Base-by-base conservation (phyloP, 2,797 vertebrate genomes). In the Hybognathus amarus region DNA sequence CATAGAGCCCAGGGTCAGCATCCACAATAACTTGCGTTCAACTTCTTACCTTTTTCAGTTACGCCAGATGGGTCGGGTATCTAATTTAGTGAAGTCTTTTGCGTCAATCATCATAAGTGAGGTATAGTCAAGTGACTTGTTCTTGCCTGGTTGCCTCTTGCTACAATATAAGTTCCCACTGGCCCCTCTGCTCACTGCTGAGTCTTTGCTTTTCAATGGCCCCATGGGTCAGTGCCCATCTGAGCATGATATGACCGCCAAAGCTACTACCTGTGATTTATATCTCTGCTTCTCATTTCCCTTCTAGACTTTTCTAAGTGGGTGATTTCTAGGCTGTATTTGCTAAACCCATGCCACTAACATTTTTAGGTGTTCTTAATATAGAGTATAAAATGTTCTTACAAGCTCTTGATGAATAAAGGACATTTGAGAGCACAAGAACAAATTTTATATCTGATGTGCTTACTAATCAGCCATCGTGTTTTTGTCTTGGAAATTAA, bases 231-330 rank as follows among this genome's bases (percentile, higher is more conserved):
- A 82, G 42, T 83, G 75, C 50, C 83, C 87, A 86, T 71, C 85
- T 86, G 85, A 85, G 87, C 85, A 81, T 66, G 69, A 76, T 83
- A 76, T 66, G 84, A 73, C 61, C 71, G 66, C 64, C 63, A 77
- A 45, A 84, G 50, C 36, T 17, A 24, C 67, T n/a, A n/a, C n/a
- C n/a, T 73, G 76, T 87, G 86, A 87, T 89, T 89, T 85, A 87
- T 86, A 70, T 33, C 76, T 33, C 68, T 61, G 79, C 85, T 68
- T 82, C 63, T 76, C 70, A 56, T 67, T 30, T n/a, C n/a, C 24
- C n/a, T 64, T 68, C 50, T 56, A n/a, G 64, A 71, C 20, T 56
- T 54, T 30, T 82, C n/a, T 42, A 82, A 82, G 17, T 18, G 36
- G 47, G 64, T 54, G 77, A 85, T 74, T 45, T 22, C 42, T 64